Conservation (phyloP, 2,797 vertebrate genomes). For the Pipistrellus nathusii region DNA sequence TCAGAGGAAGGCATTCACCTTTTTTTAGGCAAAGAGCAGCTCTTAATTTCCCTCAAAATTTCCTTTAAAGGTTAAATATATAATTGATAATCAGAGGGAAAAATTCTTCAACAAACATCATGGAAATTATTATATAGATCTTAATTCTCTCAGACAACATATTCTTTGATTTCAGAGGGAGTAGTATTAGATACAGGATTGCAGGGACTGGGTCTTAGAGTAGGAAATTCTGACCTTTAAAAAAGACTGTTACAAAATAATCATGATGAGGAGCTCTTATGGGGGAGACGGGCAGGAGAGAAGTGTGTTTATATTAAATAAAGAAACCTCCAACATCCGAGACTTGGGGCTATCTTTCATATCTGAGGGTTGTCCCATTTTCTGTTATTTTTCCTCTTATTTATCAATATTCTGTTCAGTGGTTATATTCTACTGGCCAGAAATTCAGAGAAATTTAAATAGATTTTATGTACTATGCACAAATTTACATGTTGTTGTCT, state of each 20-base stretch:
- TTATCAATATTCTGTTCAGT: slow-evolving; percentile 24
- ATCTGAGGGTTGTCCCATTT: background rate
- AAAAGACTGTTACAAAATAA: background rate
- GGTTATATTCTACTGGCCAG: slow-evolving; percentile 60
- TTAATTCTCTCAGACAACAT: slow-evolving; percentile 43
- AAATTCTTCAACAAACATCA: slow-evolving; percentile 14
- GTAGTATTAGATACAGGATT: background rate
- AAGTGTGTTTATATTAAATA: background rate
- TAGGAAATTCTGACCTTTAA: background rate
- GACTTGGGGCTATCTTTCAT: background rate
- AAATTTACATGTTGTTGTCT: slow-evolving; percentile 70
- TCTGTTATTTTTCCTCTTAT: background rate
- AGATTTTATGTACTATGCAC: slow-evolving; percentile 63
- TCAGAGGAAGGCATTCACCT: slow-evolving; percentile 19
- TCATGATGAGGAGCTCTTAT: background rate
- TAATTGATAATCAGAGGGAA: background rate
- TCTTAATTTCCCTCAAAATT: background rate
- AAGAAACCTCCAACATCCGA: background rate
- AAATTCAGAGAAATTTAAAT: slow-evolving; percentile 72
- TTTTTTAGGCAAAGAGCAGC: slow-evolving; percentile 49
- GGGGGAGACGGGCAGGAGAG: background rate
- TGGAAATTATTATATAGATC: background rate
- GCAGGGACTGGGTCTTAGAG: background rate
- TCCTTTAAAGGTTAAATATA: slow-evolving; percentile 56
- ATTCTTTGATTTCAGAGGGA: slow-evolving; percentile 35